A percentile compares a stretch with the other conserved stretches of the same genome.
These are phyloP conservation scores for Geophilus truncorum DNA, from an alignment of 2,888 invertebrate genomes.

Conservation along the genomic window DNA sequence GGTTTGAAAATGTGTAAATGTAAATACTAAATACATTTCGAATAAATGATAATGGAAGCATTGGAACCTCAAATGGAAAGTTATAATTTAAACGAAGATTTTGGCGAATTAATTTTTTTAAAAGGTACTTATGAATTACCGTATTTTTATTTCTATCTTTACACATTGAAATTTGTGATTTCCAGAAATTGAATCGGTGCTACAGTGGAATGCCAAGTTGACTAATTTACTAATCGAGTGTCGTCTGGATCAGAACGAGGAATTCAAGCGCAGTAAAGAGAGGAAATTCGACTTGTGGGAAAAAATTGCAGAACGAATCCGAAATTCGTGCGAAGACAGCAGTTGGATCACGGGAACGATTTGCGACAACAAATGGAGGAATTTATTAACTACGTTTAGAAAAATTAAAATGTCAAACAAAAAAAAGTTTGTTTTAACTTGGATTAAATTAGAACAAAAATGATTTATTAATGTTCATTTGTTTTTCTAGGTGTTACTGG, in stretches of 20 bases:
- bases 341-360: neutral
- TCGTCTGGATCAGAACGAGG: neutral
- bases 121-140: neutral
- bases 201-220: neutral
- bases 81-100: neutral
- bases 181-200: too few relatives aligned
- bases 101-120: neutral
- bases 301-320: neutral
- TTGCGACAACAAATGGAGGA: neutral
- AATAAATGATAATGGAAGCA: too few relatives aligned
- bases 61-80: too few relatives aligned
- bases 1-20: too few relatives aligned
- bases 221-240: neutral
- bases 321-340: neutral
- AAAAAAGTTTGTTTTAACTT: too few relatives aligned
- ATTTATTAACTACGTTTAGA: neutral
- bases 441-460: too few relatives aligned
- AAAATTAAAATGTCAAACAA: neutral
- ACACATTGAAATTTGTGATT: too few relatives aligned
- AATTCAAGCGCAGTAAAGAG: neutral
- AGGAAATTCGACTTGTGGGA: neutral
- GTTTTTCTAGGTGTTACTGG: neutral
- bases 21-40: too few relatives aligned
- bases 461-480: too few relatives aligned
- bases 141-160: too few relatives aligned